These are phyloP conservation scores for Antheraea pernyi DNA, from an alignment of 1,140 invertebrate genomes.

Conservation along the genomic window DNA sequence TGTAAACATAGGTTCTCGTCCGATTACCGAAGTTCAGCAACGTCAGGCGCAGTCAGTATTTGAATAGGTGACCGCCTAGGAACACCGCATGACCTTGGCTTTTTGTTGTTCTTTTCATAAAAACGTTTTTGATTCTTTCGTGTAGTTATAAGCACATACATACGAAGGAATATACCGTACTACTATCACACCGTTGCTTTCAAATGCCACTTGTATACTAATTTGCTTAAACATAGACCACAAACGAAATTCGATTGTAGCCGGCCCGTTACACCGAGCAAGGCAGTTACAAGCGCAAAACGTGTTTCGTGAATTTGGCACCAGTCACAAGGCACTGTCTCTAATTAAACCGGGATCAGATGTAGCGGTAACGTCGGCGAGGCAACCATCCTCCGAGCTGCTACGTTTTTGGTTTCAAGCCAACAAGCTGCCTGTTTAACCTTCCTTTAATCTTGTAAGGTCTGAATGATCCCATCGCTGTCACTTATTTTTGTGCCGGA, in stretches of 20 bases:
- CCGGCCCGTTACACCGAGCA: constrained; percentile 14
- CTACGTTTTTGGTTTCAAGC: constrained; percentile 56
- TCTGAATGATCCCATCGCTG: not conserved
- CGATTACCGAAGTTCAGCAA: no score
- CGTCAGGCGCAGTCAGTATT: no score
- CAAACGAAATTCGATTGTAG: constrained; percentile 14
- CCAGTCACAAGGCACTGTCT: constrained; percentile 39
- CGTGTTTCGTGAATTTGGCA: constrained; percentile 46
- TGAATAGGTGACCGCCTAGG: no score
- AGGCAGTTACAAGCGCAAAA: constrained; percentile 23
- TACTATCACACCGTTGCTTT: not conserved
- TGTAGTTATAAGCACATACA: no score
- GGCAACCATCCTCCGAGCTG: constrained; percentile 24
- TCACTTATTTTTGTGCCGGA: no score
- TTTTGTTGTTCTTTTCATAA: no score
- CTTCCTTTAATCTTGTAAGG: not conserved
- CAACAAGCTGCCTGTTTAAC: constrained; percentile 47
- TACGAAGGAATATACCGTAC: no score
- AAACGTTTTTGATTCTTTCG: no score
- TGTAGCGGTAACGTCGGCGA: constrained; percentile 40
- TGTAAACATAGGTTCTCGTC: no score
- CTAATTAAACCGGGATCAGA: constrained; percentile 57
- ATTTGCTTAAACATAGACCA: not conserved
- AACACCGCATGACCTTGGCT: no score
- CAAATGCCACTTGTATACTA: not conserved